Base-by-base conservation (phyloP, 1,140 invertebrate species). In the Helicoverpa zea region DNA sequence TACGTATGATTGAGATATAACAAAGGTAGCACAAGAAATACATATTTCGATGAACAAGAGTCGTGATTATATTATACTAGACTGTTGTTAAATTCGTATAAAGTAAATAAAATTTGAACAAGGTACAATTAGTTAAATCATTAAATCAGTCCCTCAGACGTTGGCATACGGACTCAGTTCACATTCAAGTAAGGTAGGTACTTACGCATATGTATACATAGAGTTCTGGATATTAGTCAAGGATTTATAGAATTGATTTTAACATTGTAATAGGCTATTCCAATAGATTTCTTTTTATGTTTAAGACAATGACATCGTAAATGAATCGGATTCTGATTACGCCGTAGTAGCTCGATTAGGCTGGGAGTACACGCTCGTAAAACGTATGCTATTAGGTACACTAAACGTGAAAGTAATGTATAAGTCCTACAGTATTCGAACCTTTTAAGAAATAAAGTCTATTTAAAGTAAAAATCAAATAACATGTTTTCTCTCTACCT, bases 271-370 rank as follows among this genome's bases (percentile, higher is more conserved):
- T 66, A 12, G 49, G 13, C 18, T 18, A 54, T 70, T 30, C 51
- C 3, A 70, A 51, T 54, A 51, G 18, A 23, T 70, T 52, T 54
- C 49, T 70, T 70, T 54, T 52, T 70, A 70, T 51, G 66, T 70
- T 35, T 43, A 54, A 54, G 66, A 70, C 66, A 66, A 66, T 66
- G 63, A 66, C 35, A 66, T 66, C 63, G 63, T 66, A 66, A 66
- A 66, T 66, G 63, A 66, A 66, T 66, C 63, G 12, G 49, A 51
- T 74, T 47, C 29, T 74, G 72, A 74, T 74, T 74, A 59, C 72
- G 59, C 47, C 14, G 30, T 47, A 74, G 52, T 74, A 35, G 35
- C 30, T 74, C 54, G 72, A 74, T 74, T 74, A 59, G 72, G 10
- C 30, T 35, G 30, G 7, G 72, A 29, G 4, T 23, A 43, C 35